Conservation (phyloP, 2,113 vertebrate species). For the Athene cunicularia region DNA sequence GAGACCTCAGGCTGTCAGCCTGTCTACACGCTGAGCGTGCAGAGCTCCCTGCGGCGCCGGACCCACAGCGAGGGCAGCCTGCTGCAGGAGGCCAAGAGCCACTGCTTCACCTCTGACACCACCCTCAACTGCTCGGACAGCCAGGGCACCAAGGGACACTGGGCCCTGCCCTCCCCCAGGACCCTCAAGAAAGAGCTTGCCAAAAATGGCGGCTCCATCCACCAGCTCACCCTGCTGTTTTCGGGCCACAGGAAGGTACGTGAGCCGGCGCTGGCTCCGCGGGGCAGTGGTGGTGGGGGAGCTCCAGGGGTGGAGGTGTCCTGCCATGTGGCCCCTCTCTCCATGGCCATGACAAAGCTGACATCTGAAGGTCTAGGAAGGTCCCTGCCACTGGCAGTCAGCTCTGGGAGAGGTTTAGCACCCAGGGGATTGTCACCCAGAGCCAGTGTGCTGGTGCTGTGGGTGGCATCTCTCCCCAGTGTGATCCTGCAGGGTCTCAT, state of each 20-base stretch:
- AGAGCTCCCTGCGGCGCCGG: constrained; percentile 90
- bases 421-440: not conserved
- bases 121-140: constrained; percentile 88
- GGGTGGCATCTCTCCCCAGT: not conserved
- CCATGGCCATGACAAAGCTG: not conserved
- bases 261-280: fast-evolving
- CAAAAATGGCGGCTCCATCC: constrained; percentile 92
- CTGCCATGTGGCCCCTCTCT: fast-evolving
- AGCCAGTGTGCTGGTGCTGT: not conserved
- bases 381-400: not conserved
- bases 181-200: constrained; percentile 93
- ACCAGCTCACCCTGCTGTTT: constrained; percentile 93
- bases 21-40: constrained; percentile 83
- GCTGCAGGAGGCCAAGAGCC: constrained; percentile 86
- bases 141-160: constrained; percentile 66
- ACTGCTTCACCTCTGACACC: constrained; percentile 93
- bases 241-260: constrained; percentile 90
- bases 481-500: not conserved
- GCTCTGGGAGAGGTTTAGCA: not conserved
- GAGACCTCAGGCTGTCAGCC: constrained; percentile 80
- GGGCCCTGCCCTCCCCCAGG: constrained; percentile 90
- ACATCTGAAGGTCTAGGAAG: not conserved
- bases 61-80: constrained; percentile 97
- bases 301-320: not conserved
- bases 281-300: not conserved